Evolutionary conservation across 2,113 vertebrate genomes (phyloP).

Genomic region (Ptyas mucosa): DNA sequence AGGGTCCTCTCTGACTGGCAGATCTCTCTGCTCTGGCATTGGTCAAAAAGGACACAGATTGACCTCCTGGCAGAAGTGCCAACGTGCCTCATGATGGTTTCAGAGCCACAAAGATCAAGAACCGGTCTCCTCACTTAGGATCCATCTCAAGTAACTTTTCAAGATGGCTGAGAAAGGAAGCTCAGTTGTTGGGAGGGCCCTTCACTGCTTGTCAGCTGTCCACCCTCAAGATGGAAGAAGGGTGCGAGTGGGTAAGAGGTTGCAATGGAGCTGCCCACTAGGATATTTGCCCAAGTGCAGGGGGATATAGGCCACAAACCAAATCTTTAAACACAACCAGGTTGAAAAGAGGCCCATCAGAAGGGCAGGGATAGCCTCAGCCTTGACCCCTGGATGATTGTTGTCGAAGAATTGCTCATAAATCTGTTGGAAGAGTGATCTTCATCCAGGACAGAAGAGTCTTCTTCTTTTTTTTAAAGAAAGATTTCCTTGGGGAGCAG

Average conservation of each 20-base stretch:
- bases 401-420: conserved; percentile 35
- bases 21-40: not conserved
- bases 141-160: not conserved
- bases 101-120: not conserved
- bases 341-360: conserved; percentile 41
- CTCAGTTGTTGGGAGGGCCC: not conserved
- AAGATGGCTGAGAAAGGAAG: not conserved
- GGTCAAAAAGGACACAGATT: not conserved
- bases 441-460: conserved; percentile 54
- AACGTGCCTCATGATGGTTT: not conserved
- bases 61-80: not conserved
- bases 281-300: not conserved
- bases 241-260: not conserved
- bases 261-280: not conserved
- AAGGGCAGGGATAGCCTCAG: not conserved
- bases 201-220: not conserved
- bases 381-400: conserved; percentile 43
- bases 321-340: conserved; percentile 51
- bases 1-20: not conserved
- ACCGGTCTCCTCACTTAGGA: not conserved
- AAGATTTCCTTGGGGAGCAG: conserved; percentile 38
- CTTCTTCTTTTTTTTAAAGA: conserved; percentile 31
- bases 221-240: not conserved
- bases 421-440: conserved; percentile 61
- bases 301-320: conserved; percentile 58